Evolutionary conservation across 2,113 vertebrate genomes (phyloP), one percentile per base, ranked within the genome.

Genomic region (Chloropsis hardwickii): DNA sequence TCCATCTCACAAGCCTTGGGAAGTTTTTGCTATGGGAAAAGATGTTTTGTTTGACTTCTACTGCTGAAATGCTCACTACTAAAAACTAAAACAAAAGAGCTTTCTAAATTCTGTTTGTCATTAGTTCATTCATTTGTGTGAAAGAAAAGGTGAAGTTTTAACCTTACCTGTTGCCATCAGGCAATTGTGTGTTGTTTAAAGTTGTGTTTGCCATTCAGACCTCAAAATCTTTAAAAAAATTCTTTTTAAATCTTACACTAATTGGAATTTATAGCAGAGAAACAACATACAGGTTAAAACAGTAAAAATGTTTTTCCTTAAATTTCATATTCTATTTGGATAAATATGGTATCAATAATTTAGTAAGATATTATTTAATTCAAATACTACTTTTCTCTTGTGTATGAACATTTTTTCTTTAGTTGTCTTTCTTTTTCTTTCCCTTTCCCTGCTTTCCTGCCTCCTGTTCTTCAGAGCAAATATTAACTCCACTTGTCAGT

Each of bases 131-230:
- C 31, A 54, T 87, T 73, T 65, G 58, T 22, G 20, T 92, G 82
- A 81, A 95, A 79, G 67, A 86, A 73, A 37, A 91, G 35, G 23
- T 58, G 35, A 57, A 50, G 31, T 86, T 87, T 53, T 21, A 42
- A 53, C 81, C 56, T 65, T 86, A 76, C 93, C 69, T 96, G 72
- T 96, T 94, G 94, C 76, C 14, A 9, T 90, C 58, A 58, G 57
- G n/a, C 28, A 80, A 10, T 15, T 86, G 19, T 53, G 28, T 87
- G n/a, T 56, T 79, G 28, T 56, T 93, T 91, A 65, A 91, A 85
- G 29, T 48, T 9, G 5, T 50, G 25, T 57, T 96, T 93, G 39
- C 29, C 39, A 48, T 70, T 85, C 15, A 77, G 44, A 56, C 23
- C 14, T 54, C 19, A 78, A 90, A 70, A 66, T 67, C 48, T 58